Conservation (phyloP, 2,797 vertebrate species). For the Iguana delicatissima region DNA sequence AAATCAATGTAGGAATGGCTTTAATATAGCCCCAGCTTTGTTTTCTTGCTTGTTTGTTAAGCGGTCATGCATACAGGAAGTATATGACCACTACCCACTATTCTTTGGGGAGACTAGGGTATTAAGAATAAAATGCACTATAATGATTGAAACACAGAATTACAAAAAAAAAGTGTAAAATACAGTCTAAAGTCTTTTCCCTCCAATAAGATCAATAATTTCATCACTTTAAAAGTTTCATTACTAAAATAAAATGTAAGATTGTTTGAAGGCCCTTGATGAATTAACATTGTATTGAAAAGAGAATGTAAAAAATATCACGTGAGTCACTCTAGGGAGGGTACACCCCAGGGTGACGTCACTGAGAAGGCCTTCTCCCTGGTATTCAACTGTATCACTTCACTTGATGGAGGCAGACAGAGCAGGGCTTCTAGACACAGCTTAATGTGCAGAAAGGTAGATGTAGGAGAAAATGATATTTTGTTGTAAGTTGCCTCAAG, state of each 20-base stretch:
- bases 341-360: background rate
- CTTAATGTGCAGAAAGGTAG: background rate
- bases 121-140: background rate
- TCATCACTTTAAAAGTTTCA: too few relatives aligned
- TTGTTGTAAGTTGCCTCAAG: too few relatives aligned
- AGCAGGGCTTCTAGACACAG: background rate
- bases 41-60: too few relatives aligned
- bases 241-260: background rate
- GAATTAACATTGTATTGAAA: background rate
- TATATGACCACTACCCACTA: background rate
- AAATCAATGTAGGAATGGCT: too few relatives aligned
- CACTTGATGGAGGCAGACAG: background rate
- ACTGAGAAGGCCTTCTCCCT: background rate
- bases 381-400: background rate
- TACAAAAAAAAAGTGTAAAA: background rate
- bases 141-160: background rate
- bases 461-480: background rate
- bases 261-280: background rate
- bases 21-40: too few relatives aligned
- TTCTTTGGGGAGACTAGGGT: background rate
- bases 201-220: background rate
- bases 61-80: background rate
- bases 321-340: background rate
- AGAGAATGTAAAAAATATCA: background rate
- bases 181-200: background rate